phyloP scores from a whole-genome alignment of 92 coral and sea anemone genomes.

The Bergia sp. region DNA sequence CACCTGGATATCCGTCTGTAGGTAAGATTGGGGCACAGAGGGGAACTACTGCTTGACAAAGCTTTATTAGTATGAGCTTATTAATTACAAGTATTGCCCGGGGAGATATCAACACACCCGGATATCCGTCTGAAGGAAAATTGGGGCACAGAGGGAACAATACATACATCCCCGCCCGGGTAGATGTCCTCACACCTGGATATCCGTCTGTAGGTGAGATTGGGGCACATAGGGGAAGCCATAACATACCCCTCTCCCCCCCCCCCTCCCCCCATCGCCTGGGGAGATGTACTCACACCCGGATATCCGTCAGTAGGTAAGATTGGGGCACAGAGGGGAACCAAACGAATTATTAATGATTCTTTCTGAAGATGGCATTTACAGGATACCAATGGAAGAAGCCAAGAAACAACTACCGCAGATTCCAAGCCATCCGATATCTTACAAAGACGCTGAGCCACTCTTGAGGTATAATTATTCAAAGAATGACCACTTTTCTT shows the following conservation, averaged over 20 bases:
- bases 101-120: constrained; percentile 82
- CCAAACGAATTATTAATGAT: too few species aligned
- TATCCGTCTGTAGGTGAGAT: constrained; percentile 76
- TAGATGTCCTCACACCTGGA: constrained; percentile 85
- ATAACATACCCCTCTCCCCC: constrained; percentile 46
- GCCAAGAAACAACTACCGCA: constrained; percentile 75
- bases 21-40: constrained; percentile 78
- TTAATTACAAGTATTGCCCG: constrained; percentile 43
- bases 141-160: constrained; percentile 75
- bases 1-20: constrained; percentile 84
- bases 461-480: constrained; percentile 62
- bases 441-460: constrained; percentile 77
- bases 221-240: constrained; percentile 80
- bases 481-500: too few species aligned
- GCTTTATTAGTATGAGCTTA: too few species aligned
- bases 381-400: constrained; percentile 74
- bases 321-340: constrained; percentile 72
- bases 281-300: constrained; percentile 84
- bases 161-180: constrained; percentile 57
- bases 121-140: constrained; percentile 79
- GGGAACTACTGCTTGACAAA: constrained; percentile 50
- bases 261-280: not conserved
- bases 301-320: constrained; percentile 85
- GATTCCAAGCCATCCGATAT: constrained; percentile 82
- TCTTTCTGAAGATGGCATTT: constrained; percentile 69